A percentile compares a stretch with the other conserved stretches of the same genome.
Evolutionary conservation across 2,113 vertebrate genomes (phyloP).

Genomic region (Tympanuchus pallidicinctus): DNA sequence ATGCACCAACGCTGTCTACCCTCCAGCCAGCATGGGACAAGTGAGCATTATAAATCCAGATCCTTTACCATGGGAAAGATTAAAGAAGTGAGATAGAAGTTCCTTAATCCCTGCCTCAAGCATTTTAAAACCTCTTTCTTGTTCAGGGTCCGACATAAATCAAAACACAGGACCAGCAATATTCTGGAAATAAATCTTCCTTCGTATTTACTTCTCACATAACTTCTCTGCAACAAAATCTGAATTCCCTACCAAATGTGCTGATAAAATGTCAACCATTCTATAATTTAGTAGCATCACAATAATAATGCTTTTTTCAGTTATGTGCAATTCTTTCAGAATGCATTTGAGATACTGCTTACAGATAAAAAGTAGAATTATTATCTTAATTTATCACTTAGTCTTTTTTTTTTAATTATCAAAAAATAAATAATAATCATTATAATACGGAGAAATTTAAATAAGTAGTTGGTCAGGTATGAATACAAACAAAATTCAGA

Average conservation of each 20-base stretch:
- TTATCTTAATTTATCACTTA: neutral
- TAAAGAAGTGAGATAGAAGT: constrained; percentile 54
- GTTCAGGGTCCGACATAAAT: constrained; percentile 45
- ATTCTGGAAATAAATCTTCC: constrained; percentile 59
- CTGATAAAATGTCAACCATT: neutral
- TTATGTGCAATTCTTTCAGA: neutral
- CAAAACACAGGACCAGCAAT: constrained; percentile 15
- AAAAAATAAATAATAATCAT: constrained; percentile 1
- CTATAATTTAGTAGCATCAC: constrained; percentile 28
- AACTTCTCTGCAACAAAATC: constrained; percentile 41
- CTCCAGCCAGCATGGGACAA: constrained; percentile 43
- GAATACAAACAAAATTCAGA: neutral
- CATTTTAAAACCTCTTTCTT: constrained; percentile 16
- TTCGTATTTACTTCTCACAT: constrained; percentile 22
- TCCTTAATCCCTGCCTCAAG: constrained; percentile 58
- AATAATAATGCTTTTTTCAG: neutral
- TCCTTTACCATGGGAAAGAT: constrained; percentile 35
- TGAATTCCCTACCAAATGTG: constrained; percentile 12
- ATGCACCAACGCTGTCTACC: constrained; percentile 1
- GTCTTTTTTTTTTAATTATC: neutral
- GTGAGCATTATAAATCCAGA: constrained; percentile 61
- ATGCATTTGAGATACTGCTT: neutral
- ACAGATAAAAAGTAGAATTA: neutral
- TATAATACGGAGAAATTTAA: neutral
- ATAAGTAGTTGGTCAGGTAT: neutral